Percentiles rank a stretch among this genome's conserved stretches.
phyloP scores from a whole-genome alignment of 2,888 invertebrate species.

The Vanessa cardui region DNA sequence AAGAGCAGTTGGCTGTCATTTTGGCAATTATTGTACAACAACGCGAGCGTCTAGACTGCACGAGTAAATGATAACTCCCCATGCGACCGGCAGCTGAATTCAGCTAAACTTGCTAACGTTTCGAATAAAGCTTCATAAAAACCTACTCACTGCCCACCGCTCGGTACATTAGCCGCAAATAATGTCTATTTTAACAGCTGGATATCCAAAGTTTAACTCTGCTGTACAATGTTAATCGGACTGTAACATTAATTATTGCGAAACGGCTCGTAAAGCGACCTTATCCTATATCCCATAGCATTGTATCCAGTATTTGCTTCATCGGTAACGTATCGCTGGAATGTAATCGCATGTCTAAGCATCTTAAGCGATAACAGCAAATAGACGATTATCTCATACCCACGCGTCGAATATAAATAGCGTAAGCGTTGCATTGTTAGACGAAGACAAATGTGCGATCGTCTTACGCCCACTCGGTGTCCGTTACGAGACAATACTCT shows the following conservation, averaged over 20 bases:
- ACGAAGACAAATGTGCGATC: conserved; percentile 72
- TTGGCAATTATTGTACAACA: conserved; percentile 26
- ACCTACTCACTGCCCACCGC: conserved; percentile 16
- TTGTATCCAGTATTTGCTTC: conserved; percentile 14
- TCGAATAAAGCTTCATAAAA: conserved; percentile 29
- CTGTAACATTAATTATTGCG: conserved; percentile 10
- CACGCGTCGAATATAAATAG: conserved; percentile 72
- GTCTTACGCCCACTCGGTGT: conserved; percentile 62
- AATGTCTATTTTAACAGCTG: conserved; percentile 28
- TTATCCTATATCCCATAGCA: not conserved
- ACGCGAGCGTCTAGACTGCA: conserved; percentile 31
- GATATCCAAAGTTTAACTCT: conserved; percentile 7
- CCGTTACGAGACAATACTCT: conserved; percentile 55
- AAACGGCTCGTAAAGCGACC: conserved; percentile 9
- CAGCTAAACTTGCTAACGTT: conserved; percentile 22
- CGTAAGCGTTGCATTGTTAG: conserved; percentile 76
- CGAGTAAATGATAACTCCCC: conserved; percentile 28
- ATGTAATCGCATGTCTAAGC: conserved; percentile 32
- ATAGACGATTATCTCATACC: conserved; percentile 63
- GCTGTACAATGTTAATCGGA: conserved; percentile 8
- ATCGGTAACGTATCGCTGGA: conserved; percentile 16
- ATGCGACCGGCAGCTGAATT: conserved; percentile 33
- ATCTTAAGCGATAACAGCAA: conserved; percentile 53
- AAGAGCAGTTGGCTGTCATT: conserved; percentile 30
- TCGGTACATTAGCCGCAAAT: conserved; percentile 26